A percentile compares a stretch with the other conserved stretches of the same genome.
phyloP scores from a whole-genome alignment of 2,797 vertebrate species.

The Erpetoichthys calabaricus region DNA sequence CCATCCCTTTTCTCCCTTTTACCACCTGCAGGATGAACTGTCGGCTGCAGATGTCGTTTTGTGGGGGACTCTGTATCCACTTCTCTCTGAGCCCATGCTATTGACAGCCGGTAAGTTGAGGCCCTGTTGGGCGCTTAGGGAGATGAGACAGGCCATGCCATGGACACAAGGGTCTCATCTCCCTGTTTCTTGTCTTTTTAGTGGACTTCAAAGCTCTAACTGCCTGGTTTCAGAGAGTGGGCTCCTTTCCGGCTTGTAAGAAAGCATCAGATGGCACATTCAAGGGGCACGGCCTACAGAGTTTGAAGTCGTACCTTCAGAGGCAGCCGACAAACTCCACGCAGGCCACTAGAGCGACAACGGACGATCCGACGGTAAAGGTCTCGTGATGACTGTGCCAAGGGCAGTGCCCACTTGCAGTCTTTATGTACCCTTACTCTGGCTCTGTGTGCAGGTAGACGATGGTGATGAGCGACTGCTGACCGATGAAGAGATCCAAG shows the following conservation, averaged over 20 bases:
- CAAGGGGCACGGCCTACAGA: conserved; percentile 42
- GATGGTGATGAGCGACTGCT: conserved; percentile 37
- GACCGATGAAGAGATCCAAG: conserved; percentile 60
- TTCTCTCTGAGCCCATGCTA: conserved; percentile 48
- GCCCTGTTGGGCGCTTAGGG: neutral
- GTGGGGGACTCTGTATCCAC: conserved; percentile 64
- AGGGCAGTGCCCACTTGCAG: too few relatives aligned
- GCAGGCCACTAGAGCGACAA: conserved; percentile 28
- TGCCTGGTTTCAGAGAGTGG: conserved; percentile 66
- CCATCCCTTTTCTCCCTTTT: neutral
- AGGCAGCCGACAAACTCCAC: conserved; percentile 50
- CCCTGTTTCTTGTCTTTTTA: conserved; percentile 20
- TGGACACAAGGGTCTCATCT: neutral
- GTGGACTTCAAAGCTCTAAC: conserved; percentile 45
- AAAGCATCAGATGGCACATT: conserved; percentile 50
- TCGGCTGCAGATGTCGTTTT: conserved; percentile 71
- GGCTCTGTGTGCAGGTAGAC: conserved; percentile 29
- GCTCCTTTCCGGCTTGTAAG: conserved; percentile 44
- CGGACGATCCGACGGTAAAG: conserved; percentile 63
- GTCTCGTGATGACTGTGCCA: neutral
- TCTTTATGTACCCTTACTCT: neutral
- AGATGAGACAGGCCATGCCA: neutral
- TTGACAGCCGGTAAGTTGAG: conserved; percentile 28
- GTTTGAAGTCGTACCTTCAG: conserved; percentile 63
- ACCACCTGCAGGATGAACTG: conserved; percentile 42